Evolutionary conservation across 2,113 vertebrate genomes (phyloP), one percentile per base, ranked within the genome.

Genomic region (Atherinomorus stipes): DNA sequence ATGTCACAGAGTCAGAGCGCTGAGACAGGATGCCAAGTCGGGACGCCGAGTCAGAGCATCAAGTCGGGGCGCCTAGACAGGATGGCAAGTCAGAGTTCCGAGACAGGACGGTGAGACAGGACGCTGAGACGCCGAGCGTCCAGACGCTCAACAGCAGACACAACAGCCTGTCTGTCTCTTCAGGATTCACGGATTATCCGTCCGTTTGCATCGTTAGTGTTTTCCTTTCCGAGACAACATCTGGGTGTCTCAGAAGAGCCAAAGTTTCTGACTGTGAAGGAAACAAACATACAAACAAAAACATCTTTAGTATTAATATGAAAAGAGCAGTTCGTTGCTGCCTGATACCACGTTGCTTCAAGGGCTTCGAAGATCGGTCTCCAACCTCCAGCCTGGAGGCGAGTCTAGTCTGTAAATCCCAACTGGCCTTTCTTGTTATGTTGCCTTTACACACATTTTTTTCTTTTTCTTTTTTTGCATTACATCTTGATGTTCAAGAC

Each of bases 201-300:
- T 62, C 19, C 2, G 38, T 72, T 68, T 77, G 81, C 85, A 77
- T 81, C 58, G 38, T 86, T 86, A 89, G 80, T 90, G 80, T 83
- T 83, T 74, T 73, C 28, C 69, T 78, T 56, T 62, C 53, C 13
- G 44, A 61, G 3, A 28, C 64, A 21, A 64, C 77, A 60, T 44
- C 42, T 51, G 72, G 72, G 66, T 37, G 73, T 71, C 74, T 83
- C 77, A 26, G 54, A 59, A 64, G 25, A 54, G 37, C 58, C 26
- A 51, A 58, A 18, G 28, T 66, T 49, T 74, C 63, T 53, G 61
- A 67, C 79, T 64, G 71, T 28, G 54, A 42, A 47, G 42, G 25
- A 76, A 59, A 67, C 40, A 23, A 4, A 4, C 4, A 34, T n/a
- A n/a, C n/a, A 34, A 34, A 9, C 3, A 31, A 31, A 31, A 31